Percentiles rank a stretch among this genome's conserved stretches.
Evolutionary conservation across 2,888 invertebrate genomes (phyloP).

Genomic region (Mamestra brassicae): DNA sequence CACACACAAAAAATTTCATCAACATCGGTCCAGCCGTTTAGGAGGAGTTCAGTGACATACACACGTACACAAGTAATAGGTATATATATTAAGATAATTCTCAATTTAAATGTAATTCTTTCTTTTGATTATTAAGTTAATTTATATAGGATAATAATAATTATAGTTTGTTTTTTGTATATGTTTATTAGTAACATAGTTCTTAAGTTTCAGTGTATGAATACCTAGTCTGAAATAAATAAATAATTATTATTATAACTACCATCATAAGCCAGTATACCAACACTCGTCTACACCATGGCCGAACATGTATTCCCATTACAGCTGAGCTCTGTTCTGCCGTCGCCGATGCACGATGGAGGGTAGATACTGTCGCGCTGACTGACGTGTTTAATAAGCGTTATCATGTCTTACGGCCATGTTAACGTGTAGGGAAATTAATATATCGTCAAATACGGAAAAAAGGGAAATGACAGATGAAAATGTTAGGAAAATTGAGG

Average conservation of each 20-base stretch:
- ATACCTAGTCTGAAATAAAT: too few species aligned
- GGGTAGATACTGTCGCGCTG: slow-evolving; percentile 88
- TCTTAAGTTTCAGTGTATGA: too few species aligned
- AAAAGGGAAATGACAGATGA: background rate
- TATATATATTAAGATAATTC: too few species aligned
- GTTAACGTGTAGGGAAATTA: slow-evolving; percentile 64
- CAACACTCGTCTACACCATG: slow-evolving; percentile 27
- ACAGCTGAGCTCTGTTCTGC: slow-evolving; percentile 74
- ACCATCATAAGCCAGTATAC: slow-evolving; percentile 4
- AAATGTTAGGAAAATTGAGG: background rate
- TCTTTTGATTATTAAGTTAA: too few species aligned
- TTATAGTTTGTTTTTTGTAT: too few species aligned
- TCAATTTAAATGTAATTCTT: too few species aligned
- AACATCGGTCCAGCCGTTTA: too few species aligned
- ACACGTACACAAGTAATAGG: too few species aligned
- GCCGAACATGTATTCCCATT: slow-evolving; percentile 79
- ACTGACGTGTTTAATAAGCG: slow-evolving; percentile 89
- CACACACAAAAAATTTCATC: too few species aligned
- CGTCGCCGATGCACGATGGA: slow-evolving; percentile 81
- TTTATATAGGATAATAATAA: too few species aligned
- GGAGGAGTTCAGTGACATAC: too few species aligned
- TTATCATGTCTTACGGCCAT: slow-evolving; percentile 82
- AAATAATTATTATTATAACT: background rate
- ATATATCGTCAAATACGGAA: slow-evolving; percentile 21
- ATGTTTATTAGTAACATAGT: too few species aligned